Conservation (phyloP, 2,797 vertebrate genomes). For the Buphagus erythrorhynchus region DNA sequence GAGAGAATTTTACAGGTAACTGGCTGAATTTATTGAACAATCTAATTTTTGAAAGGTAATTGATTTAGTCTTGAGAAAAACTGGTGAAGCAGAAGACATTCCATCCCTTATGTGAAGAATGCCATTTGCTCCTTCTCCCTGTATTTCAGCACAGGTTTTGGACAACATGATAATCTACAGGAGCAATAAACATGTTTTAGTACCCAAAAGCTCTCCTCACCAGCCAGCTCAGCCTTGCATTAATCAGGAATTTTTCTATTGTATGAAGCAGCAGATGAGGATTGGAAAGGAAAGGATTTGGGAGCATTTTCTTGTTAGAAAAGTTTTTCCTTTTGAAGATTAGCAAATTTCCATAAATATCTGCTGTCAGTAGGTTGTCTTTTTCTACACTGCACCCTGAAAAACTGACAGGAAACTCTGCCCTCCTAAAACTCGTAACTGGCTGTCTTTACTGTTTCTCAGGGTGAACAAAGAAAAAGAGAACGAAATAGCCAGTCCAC, state of each 20-base stretch:
- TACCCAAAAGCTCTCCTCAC: neutral
- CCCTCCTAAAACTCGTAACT: neutral
- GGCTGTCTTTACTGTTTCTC: neutral
- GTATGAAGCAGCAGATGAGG: neutral
- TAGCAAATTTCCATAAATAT: neutral
- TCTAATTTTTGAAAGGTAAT: neutral
- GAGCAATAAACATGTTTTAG: neutral
- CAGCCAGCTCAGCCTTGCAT: neutral
- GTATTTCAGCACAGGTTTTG: neutral
- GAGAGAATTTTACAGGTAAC: neutral
- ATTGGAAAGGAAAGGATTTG: neutral
- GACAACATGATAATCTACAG: neutral
- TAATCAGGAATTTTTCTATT: neutral
- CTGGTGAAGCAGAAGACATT: neutral
- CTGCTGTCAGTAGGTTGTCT: neutral
- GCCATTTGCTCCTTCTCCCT: neutral
- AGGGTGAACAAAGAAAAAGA: neutral
- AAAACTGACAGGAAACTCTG: conserved; percentile 25
- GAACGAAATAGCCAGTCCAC: neutral
- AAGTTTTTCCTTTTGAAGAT: neutral
- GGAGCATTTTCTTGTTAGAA: neutral
- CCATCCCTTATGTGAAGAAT: neutral
- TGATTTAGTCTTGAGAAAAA: neutral
- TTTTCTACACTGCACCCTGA: neutral
- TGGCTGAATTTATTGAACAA: neutral